phyloP scores from a whole-genome alignment of 1,140 invertebrate genomes.

The Papilio helenus region DNA sequence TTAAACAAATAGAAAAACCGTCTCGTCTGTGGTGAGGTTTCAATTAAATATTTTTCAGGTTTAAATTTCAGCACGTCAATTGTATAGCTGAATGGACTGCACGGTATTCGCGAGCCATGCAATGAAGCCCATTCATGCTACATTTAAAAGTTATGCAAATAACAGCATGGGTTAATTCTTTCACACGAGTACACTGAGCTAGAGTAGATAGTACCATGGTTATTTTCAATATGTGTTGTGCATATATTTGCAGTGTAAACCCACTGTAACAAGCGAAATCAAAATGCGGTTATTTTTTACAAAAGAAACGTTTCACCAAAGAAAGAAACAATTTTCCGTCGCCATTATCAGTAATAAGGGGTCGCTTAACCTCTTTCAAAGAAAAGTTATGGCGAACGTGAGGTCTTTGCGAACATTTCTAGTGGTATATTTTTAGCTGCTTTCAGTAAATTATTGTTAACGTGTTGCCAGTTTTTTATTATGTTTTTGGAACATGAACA shows the following conservation, averaged over 20 bases:
- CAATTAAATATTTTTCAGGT: not conserved
- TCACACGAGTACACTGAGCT: not conserved
- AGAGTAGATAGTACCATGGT: not conserved
- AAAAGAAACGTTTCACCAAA: not conserved
- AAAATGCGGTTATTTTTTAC: not conserved
- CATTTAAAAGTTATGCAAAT: not conserved
- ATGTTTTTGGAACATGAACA: not conserved
- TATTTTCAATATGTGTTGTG: not conserved
- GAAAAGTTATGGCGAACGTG: constrained; percentile 2
- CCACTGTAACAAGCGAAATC: not conserved
- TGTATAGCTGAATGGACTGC: not conserved
- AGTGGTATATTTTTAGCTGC: constrained; percentile 3
- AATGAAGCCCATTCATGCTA: not conserved
- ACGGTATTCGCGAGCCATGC: not conserved
- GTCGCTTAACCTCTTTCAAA: constrained; percentile 25
- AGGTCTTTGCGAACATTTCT: constrained; percentile 10
- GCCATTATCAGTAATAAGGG: constrained; percentile 7
- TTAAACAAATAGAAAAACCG: not conserved
- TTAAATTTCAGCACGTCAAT: not conserved
- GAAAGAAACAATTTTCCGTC: not conserved
- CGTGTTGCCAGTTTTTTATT: not conserved
- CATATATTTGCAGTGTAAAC: not conserved
- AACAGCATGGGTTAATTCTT: not conserved
- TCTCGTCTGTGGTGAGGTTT: not conserved
- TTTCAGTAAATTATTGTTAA: constrained; percentile 18